Evolutionary conservation across 2,888 invertebrate species (phyloP), one percentile per base, ranked within the genome.

Genomic region (Synanthedon andrenaeformis): DNA sequence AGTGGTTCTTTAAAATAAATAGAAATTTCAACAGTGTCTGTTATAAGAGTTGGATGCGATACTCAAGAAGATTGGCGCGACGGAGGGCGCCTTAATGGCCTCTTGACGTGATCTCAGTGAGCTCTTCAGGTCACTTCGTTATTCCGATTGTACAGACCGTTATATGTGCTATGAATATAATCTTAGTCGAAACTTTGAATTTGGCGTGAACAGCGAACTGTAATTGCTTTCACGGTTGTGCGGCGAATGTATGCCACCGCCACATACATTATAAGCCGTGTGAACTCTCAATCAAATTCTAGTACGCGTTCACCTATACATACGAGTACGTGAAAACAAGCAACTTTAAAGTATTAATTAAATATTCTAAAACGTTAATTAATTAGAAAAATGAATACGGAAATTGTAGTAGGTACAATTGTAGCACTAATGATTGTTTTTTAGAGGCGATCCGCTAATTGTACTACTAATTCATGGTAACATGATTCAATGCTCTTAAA

Each of bases 121-220:
- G 73, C 76, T 65, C 86, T 86, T 64, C 79, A 83, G 82, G 83
- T 82, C 83, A 82, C 86, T 86, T 86, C 84, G 86, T 86, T 86
- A 85, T 80, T 79, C 66, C 74, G 70, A 78, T 82, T 80, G 81
- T 82, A 79, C 78, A 70, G 69, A 65, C 71, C 65, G 74, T 78
- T 79, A 78, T 76, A 52, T 53, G 53, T 55, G 52, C 50, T 45
- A 52, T 51, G 51, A 35, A 54, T 54, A 50, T 45, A 45, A 13
- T 14, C 14, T 45, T 13, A 45, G 13, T n/a, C 42, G 59, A 65
- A 73, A 69, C 67, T 69, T 72, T 58, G 61, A 60, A 59, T 70
- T 62, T 62, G 59, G 58, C 54, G 51, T 49, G 57, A 63, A 62
- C 57, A 58, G 60, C 59, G 58, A 69, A 67, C 67, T 68, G 63